Base-by-base conservation (phyloP, 2,888 invertebrate species). In the Lucinisca nassula region DNA sequence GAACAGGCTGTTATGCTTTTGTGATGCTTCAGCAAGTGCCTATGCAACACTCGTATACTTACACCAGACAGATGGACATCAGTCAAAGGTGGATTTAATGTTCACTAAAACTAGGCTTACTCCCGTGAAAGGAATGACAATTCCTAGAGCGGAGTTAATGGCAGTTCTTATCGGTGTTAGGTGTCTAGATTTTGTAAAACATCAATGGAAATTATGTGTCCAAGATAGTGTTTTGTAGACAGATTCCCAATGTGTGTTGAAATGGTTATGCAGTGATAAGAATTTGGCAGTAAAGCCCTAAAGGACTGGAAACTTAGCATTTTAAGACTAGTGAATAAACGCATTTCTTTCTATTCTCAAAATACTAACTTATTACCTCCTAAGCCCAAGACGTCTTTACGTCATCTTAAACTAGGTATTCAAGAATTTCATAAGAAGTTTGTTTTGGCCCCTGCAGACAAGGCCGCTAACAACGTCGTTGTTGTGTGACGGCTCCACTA, bases 131-230 rank as follows among this genome's bases (percentile, higher is more conserved):
- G 70, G 70, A 70, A 70, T 70, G 70, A 35, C 70, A 3, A 70
- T 70, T 35, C 70, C 14, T 17, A 70, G 70, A 37, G 70, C 70
- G 6, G 70, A 70, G 27, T 70, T 70, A 70, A 70, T 70, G 70
- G 70, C 70, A 30, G 70, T 70, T 27, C 70, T 70, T 30, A 70
- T 70, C 27, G 70, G 70, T 70, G 70, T 70, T 27, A 73, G 74
- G 40, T 73, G 74, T 38, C 8, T 73, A 24, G 74, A 73, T 17
- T 73, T 73, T 40, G 74, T 73, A 38, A 40, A 73, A 38, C 27
- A 73, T 4, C 38, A 73, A 24, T 73, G 35, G 40, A 35, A 73
- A 35, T 4, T 73, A 14, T 4, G 6, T 14, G 14, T 73, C 4
- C 38, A 73, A 37, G 40, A 12, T 8, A 73, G 4, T 10, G 38